A percentile compares a stretch with the other conserved stretches of the same genome.
phyloP scores from a whole-genome alignment of 2,888 invertebrate species.

The Leptinotarsa peninsularis region DNA sequence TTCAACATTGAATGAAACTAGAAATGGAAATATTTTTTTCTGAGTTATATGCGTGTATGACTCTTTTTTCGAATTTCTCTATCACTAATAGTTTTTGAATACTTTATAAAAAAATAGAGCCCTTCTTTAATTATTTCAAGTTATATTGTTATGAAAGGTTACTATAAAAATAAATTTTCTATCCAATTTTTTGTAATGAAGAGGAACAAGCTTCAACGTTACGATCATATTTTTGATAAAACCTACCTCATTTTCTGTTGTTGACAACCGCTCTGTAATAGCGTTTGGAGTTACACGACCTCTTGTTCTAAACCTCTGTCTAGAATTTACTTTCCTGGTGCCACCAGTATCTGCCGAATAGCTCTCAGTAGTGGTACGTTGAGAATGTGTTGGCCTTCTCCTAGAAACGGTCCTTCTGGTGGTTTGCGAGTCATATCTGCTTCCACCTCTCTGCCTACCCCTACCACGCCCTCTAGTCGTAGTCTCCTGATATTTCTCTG shows the following conservation, averaged over 20 bases:
- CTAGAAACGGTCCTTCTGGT: slow-evolving; percentile 62
- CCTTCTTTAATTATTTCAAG: too few species aligned
- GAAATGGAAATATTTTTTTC: too few species aligned
- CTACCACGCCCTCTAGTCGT: slow-evolving; percentile 59
- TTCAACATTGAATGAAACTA: too few species aligned
- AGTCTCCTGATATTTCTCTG: slow-evolving; percentile 51
- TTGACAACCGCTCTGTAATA: slow-evolving; percentile 49
- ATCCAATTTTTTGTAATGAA: too few species aligned
- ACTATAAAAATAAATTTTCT: too few species aligned
- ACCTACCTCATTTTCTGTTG: slow-evolving; percentile 51
- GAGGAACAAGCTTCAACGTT: too few species aligned
- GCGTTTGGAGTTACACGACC: slow-evolving; percentile 54
- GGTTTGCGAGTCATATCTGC: slow-evolving; percentile 64
- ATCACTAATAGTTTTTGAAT: background rate
- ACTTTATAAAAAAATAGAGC: background rate
- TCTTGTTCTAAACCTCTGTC: slow-evolving; percentile 60
- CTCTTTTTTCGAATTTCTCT: too few species aligned
- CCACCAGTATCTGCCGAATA: slow-evolving; percentile 45
- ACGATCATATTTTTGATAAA: background rate
- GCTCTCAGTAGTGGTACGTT: slow-evolving; percentile 53
- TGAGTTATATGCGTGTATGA: too few species aligned
- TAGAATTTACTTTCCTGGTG: slow-evolving; percentile 41
- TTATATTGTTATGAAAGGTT: too few species aligned
- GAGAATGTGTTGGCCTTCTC: slow-evolving; percentile 62
- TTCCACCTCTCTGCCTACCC: slow-evolving; percentile 69